phyloP scores from a whole-genome alignment of 1,140 invertebrate species.

The Ooceraea biroi region DNA sequence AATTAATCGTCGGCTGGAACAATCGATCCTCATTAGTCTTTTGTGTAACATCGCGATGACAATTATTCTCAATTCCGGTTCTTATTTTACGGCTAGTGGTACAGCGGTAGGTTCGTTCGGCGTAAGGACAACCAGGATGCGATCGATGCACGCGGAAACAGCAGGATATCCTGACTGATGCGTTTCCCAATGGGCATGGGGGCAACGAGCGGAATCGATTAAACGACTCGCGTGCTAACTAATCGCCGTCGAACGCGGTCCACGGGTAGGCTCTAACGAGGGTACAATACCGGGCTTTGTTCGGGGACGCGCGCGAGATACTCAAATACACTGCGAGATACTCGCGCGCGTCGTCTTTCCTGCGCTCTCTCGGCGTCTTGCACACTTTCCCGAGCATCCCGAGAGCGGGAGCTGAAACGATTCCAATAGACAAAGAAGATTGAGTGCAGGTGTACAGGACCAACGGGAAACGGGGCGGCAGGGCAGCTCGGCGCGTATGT shows the following conservation, averaged over 20 bases:
- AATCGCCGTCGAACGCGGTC: slow-evolving; percentile 27
- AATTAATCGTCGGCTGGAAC: slow-evolving; percentile 46
- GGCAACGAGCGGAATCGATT: neutral
- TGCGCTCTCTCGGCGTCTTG: slow-evolving; percentile 15
- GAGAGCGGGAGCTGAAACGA: slow-evolving; percentile 66
- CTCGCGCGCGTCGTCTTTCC: slow-evolving; percentile 14
- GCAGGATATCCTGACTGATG: neutral
- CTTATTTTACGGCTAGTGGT: slow-evolving; percentile 12
- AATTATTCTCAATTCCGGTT: slow-evolving; percentile 39
- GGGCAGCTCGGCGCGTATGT: slow-evolving; percentile 69
- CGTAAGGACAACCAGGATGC: neutral
- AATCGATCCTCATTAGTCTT: slow-evolving; percentile 58
- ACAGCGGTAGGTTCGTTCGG: neutral
- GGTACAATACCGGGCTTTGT: slow-evolving; percentile 67
- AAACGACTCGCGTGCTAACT: slow-evolving; percentile 18
- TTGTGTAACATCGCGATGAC: slow-evolving; percentile 38
- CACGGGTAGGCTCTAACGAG: slow-evolving; percentile 39
- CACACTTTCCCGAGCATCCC: slow-evolving; percentile 69
- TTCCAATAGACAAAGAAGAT: slow-evolving; percentile 83
- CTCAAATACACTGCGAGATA: no score
- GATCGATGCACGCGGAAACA: neutral
- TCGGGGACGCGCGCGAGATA: slow-evolving; percentile 22
- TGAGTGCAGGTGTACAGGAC: slow-evolving; percentile 79
- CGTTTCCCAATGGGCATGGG: neutral
- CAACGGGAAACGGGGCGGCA: slow-evolving; percentile 9